Base-by-base conservation (phyloP, 2,113 vertebrate species). In the Engystomops pustulosus region DNA sequence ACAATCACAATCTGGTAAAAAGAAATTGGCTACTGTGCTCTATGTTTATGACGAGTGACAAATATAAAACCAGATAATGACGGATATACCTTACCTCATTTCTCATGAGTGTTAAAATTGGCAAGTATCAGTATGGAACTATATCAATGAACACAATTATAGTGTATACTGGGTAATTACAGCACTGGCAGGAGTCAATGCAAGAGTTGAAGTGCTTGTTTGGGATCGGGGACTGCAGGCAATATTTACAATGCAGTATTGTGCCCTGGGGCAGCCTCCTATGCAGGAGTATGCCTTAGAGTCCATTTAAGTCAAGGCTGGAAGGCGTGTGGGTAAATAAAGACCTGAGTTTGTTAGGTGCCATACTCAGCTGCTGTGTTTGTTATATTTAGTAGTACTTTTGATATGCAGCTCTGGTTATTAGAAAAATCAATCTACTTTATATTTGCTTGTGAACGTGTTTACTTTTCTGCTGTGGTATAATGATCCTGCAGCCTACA, bases 241-340 rank as follows among this genome's bases (percentile, higher is more conserved):
- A 78, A 78, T 78, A 78, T 78, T 78, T 78, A 78, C 75, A 78
- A 60, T 78, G 75, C 53, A 78, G 75, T 78, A 78, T 58, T 60
- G 23, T 58, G 75, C 75, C 75, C 53, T 41, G 41, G 75, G 75
- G 75, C 75, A 38, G 60, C 75, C 55, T 78, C 51, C 75, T 78
- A 55, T 41, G 53, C 51, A 38, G 51, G 75, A 78, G 75, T 41
- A 78, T 78, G 51, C 75, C 75, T 60, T 78, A 58, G 75, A 78
- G 75, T 58, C 75, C 51, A 78, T 78, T 78, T 78, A 78, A 78
- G 34, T 41, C 34, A 25, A 78, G 53, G 51, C 75, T 60, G 75
- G 51, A 78, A 78, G 75, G 75, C 53, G 20, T 38, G n/a, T 25
- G 53, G 75, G 51, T 78, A 78, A 78, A 78, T 78, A 60, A 78